A percentile compares a stretch with the other conserved stretches of the same genome.
Evolutionary conservation across 2,888 invertebrate genomes (phyloP).

Genomic region (Coleophora flavipennella): DNA sequence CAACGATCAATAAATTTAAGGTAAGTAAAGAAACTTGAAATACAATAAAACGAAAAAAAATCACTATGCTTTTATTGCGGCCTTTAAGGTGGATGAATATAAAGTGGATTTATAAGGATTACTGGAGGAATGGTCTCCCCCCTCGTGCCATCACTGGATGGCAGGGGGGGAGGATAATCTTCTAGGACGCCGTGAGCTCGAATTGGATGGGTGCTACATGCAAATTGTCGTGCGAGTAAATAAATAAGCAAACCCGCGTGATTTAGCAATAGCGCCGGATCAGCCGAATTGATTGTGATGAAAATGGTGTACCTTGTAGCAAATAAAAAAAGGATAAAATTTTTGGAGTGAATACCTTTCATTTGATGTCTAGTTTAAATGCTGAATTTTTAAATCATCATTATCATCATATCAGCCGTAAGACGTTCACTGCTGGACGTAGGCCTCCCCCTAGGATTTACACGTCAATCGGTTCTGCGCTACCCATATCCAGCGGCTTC

Average conservation of each 20-base stretch:
- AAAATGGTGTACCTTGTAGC: too few species aligned
- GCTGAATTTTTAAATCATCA: too few species aligned
- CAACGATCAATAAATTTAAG: not conserved
- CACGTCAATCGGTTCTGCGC: too few species aligned
- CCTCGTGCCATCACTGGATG: conserved; percentile 12
- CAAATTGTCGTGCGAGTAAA: conserved; percentile 66
- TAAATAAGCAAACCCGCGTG: conserved; percentile 54
- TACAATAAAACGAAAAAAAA: conserved; percentile 3
- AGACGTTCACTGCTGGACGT: too few species aligned
- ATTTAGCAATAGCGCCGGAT: conserved; percentile 53
- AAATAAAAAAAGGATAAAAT: too few species aligned
- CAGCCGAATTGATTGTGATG: conserved; percentile 32
- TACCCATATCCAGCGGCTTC: too few species aligned
- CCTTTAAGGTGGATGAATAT: conserved; percentile 71
- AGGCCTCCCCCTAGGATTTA: too few species aligned
- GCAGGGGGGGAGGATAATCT: conserved; percentile 47
- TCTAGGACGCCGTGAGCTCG: conserved; percentile 54
- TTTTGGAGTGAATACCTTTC: too few species aligned
- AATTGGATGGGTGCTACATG: conserved; percentile 68
- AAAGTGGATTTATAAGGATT: conserved; percentile 69
- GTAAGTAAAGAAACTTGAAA: not conserved
- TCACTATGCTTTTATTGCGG: conserved; percentile 60
- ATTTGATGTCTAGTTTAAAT: too few species aligned
- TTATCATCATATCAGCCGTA: too few species aligned
- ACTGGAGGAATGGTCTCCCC: conserved; percentile 46